phyloP scores from a whole-genome alignment of 2,797 vertebrate genomes.

The Platyrinchus mystaceus region DNA sequence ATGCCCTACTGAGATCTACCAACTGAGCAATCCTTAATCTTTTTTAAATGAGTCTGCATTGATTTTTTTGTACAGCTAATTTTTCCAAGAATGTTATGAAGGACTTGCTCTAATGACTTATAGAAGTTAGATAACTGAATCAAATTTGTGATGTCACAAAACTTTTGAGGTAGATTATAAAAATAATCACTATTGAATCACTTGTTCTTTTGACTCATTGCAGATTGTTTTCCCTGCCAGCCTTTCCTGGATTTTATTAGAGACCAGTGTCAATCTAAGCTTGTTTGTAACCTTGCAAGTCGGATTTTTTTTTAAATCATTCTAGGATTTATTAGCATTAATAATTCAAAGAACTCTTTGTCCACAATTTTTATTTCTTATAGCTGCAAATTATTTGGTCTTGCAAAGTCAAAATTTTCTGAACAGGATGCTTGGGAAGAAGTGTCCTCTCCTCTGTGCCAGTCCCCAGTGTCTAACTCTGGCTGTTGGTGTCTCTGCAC shows the following conservation, averaged over 20 bases:
- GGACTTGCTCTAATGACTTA: neutral
- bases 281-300: neutral
- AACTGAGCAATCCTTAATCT: neutral
- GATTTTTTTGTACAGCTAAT: slow-evolving; percentile 19
- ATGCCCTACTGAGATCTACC: neutral
- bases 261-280: neutral
- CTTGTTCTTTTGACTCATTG: neutral
- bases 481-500: neutral
- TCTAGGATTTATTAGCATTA: neutral
- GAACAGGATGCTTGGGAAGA: accelerated
- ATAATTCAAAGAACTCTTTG: neutral
- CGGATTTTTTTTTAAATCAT: accelerated
- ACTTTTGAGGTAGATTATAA: neutral
- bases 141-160: neutral
- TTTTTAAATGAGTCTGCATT: slow-evolving; percentile 26
- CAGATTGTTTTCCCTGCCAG: neutral
- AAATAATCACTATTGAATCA: neutral
- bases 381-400: neutral
- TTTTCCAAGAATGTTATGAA: slow-evolving; percentile 3
- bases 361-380: neutral
- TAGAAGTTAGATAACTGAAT: neutral
- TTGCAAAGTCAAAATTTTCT: neutral
- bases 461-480: neutral
- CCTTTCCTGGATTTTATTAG: neutral
- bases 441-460: accelerated